Evolutionary conservation across 2,888 invertebrate genomes (phyloP), one percentile per base, ranked within the genome.

Genomic region (Cinara cedri): DNA sequence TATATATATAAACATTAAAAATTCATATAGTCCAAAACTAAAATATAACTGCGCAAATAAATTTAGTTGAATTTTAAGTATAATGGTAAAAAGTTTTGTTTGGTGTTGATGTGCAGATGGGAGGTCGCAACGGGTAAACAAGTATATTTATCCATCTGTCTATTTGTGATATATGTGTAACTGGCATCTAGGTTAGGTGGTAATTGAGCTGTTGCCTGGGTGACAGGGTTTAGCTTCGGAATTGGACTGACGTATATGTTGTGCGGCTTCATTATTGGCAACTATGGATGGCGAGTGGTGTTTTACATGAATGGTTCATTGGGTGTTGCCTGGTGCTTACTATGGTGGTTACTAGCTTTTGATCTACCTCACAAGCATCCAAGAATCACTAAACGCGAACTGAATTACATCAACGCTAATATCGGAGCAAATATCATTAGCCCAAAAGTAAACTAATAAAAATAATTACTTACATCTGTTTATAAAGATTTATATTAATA

Each of bases 241-340:
- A 91, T 91, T 82, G 91, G 91, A 11, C 85, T 91, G 83, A 91
- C 91, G 49, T 91, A 91, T 85, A 90, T 90, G 16, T 85, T 91
- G 57, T 91, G 91, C 84, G 91, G 91, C 54, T 90, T 91, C 84
- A 87, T 92, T 83, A 91, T 91, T 82, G 89, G 90, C 51, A 88
- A 89, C 82, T 89, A 89, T 81, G 91, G 91, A 72, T 91, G 91
- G 91, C 87, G 89, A 14, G 87, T 88, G 26, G 90, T 91, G 13
- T 91, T 91, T 86, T 91, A 91, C 85, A 91, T 91, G 14, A 91
- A 91, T 9, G 91, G 91, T 6, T 87, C 88, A 42, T 87, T 91
- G 81, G 90, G 90, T 4, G 85, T 89, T 74, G 82, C 87, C 1
- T 92, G 91, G 91, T 91, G 91, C 84, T 80, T 90, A 63, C 85